Base-by-base conservation (phyloP, 1,140 invertebrate species). In the Zeugodacus cucurbitae region DNA sequence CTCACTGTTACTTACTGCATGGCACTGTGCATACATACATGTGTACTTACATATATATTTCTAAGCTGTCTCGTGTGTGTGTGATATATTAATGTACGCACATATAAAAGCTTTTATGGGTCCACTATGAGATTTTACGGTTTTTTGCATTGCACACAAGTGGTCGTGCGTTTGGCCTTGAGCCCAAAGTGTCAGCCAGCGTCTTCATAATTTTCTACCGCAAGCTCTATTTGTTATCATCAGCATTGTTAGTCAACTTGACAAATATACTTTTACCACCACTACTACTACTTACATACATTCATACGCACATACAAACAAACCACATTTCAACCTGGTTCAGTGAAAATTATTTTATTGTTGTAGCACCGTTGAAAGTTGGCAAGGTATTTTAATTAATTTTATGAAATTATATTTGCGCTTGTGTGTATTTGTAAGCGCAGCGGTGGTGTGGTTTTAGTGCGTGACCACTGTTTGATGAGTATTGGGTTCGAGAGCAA, bases 181-280 rank as follows among this genome's bases (percentile, higher is more conserved):
- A 48, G 74, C 74, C 41, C 22, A 82, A 82, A 82, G 3, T 48
- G 41, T 82, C 74, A 82, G 41, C 44, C n/a, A 82, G n/a, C 37
- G 10, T 82, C 41, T 82, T 44, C 74, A 54, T 44, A 82, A 48
- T 48, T 82, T 82, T 82, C 34, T 82, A 14, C 32, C 1, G 32
- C 11, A 11, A 7, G 6, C 11, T n/a, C 37, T 26, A 48, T 82
- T 48, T 82, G 37, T 82, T 82, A 82, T 82, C 74, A 82, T 82
- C 37, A 82, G n/a, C 74, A 82, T 82, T 48, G 74, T 82, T 82
- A 82, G 74, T 82, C 37, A 82, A 82, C 41, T 14, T 82, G 41
- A 82, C 74, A 48, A 82, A 82, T 82, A 20, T 29, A 17, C 37
- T 59, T 48, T 48, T 14, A 48, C 44, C 44, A 0, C 7, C n/a